A percentile compares a stretch with the other conserved stretches of the same genome.
phyloP scores from a whole-genome alignment of 2,113 vertebrate species.

The Calypte anna region DNA sequence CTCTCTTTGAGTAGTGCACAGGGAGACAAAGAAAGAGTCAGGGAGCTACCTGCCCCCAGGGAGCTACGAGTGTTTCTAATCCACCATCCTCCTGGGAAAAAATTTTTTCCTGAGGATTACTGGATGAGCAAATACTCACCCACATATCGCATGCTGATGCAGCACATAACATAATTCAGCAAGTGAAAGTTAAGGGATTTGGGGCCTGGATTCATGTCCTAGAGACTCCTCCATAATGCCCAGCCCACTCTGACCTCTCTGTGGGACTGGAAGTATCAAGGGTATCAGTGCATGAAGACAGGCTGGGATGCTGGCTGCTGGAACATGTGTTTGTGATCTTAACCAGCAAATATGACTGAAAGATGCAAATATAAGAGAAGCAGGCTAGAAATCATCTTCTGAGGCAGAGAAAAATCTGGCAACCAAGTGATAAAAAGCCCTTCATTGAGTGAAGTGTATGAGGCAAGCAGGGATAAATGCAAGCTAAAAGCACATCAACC shows the following conservation, averaged over 20 bases:
- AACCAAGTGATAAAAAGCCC: not conserved
- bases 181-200: not conserved
- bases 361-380: not conserved
- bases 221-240: not conserved
- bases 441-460: not conserved
- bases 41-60: not conserved
- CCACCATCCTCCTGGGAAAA: not conserved
- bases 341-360: not conserved
- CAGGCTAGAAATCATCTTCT: not conserved
- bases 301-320: not conserved
- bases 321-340: not conserved
- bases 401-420: not conserved
- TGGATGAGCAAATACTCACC: not conserved
- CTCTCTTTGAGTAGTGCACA: not conserved
- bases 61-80: not conserved
- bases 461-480: not conserved
- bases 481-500: not conserved
- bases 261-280: rapidly evolving
- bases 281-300: not conserved
- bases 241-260: not conserved
- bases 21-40: not conserved
- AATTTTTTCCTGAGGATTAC: not conserved
- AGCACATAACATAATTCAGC: not conserved
- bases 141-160: not conserved
- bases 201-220: not conserved